phyloP scores from a whole-genome alignment of 1,140 invertebrate species.

The Eciton burchellii region DNA sequence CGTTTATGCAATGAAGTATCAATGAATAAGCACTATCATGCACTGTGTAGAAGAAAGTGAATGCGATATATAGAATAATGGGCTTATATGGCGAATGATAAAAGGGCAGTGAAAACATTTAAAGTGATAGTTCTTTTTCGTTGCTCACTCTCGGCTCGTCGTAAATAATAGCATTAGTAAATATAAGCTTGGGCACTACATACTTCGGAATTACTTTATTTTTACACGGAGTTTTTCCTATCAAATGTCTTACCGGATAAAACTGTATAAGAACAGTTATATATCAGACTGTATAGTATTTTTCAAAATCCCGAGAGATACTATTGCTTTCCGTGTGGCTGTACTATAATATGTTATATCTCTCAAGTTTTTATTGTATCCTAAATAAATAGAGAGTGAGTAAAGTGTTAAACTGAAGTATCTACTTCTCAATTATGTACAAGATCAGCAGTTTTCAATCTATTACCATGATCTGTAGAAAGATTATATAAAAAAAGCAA shows the following conservation, averaged over 20 bases:
- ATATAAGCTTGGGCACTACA: conserved; percentile 52
- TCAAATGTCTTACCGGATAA: conserved; percentile 4
- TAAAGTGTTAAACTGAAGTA: conserved; percentile 63
- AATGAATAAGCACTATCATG: conserved; percentile 61
- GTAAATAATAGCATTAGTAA: conserved; percentile 52
- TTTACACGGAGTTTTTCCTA: conserved; percentile 36
- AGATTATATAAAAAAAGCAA: conserved; percentile 39
- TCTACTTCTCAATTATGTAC: conserved; percentile 41
- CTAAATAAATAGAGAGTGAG: conserved; percentile 71
- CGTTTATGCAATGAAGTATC: conserved; percentile 59
- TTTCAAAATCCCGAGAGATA: conserved; percentile 60
- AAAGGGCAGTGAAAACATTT: conserved; percentile 11
- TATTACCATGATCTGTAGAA: conserved; percentile 39
- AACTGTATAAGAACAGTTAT: conserved; percentile 43
- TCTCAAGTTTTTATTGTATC: conserved; percentile 68
- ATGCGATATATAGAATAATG: conserved; percentile 43
- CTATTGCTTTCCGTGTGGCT: conserved; percentile 68
- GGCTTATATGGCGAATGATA: conserved; percentile 46
- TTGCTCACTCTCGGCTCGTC: conserved; percentile 73
- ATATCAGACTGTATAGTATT: conserved; percentile 56
- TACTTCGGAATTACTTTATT: conserved; percentile 58
- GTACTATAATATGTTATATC: conserved; percentile 69
- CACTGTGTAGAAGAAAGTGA: conserved; percentile 65
- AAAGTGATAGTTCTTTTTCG: conserved; percentile 54
- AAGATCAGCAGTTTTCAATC: conserved; percentile 23